These are phyloP conservation scores for Ursus arctos DNA, from an alignment of 2,113 vertebrate species.

Conservation along the genomic window DNA sequence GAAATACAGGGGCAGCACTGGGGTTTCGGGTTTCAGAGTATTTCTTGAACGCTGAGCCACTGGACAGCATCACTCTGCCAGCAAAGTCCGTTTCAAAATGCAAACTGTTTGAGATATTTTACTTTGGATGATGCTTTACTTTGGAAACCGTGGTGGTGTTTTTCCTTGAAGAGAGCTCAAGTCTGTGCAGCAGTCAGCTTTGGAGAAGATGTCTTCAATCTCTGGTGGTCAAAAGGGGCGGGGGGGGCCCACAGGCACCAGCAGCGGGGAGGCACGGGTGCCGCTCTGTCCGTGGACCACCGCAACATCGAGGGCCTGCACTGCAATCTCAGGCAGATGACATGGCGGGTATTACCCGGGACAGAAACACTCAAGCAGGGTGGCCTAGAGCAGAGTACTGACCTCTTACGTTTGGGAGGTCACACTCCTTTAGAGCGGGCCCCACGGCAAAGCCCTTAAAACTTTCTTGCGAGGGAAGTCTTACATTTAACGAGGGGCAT, in stretches of 20 bases:
- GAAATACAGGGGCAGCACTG: too few relatives aligned
- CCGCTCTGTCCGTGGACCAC: neutral
- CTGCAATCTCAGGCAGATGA: too few relatives aligned
- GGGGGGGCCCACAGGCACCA: neutral
- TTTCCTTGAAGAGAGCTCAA: neutral
- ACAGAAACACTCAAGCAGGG: fast-evolving
- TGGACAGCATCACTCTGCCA: neutral
- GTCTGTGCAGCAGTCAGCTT: neutral
- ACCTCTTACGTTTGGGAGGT: neutral
- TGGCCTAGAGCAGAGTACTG: fast-evolving
- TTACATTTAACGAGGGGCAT: fast-evolving
- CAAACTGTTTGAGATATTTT: neutral
- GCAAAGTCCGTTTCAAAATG: too few relatives aligned
- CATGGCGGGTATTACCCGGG: fast-evolving
- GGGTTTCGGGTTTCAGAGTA: fast-evolving
- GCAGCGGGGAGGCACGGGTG: neutral
- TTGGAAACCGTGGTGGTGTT: neutral
- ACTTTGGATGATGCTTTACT: neutral
- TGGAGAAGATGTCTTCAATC: neutral
- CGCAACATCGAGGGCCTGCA: too few relatives aligned
- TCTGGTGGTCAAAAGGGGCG: too few relatives aligned
- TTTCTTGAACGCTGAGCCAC: fast-evolving
- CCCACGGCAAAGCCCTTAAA: neutral
- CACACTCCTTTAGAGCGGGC: neutral
- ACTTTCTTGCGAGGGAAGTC: neutral